Conservation (phyloP, 2,797 vertebrate species). For the Vespertilio murinus region DNA sequence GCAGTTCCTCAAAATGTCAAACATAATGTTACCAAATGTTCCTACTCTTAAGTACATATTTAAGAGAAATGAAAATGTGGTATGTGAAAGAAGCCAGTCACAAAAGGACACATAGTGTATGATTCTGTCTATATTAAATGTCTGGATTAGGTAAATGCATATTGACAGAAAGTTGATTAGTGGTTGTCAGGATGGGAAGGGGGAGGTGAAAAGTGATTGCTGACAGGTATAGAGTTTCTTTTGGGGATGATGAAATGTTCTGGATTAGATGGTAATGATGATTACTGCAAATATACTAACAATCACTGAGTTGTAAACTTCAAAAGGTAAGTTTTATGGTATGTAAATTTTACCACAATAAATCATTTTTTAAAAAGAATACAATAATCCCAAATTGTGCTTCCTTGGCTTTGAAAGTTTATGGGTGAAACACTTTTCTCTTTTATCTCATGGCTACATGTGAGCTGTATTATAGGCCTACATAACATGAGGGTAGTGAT, state of each 20-base stretch:
- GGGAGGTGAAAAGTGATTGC: background rate
- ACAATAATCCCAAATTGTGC: background rate
- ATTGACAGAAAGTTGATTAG: background rate
- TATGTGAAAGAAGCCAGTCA: background rate
- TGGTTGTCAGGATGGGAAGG: background rate
- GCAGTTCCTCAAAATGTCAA: background rate
- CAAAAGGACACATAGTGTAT: background rate
- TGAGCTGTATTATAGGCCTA: background rate
- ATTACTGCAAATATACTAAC: background rate
- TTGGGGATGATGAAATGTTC: background rate
- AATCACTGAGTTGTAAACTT: background rate
- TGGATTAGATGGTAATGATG: background rate
- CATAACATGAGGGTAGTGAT: background rate
- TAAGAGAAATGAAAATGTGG: background rate
- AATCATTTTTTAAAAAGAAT: slow-evolving; percentile 22
- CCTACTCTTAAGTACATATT: background rate
- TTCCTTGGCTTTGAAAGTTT: slow-evolving; percentile 25
- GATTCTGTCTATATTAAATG: background rate
- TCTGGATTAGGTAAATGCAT: background rate
- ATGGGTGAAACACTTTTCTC: background rate
- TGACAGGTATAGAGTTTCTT: background rate
- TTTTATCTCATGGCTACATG: background rate
- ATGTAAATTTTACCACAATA: background rate
- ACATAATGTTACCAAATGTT: background rate
- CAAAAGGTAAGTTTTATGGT: slow-evolving; percentile 24